A percentile compares a stretch with the other conserved stretches of the same genome.
These are phyloP conservation scores for Kryptolebias ocellatus DNA, from an alignment of 2,797 vertebrate species.

Conservation along the genomic window DNA sequence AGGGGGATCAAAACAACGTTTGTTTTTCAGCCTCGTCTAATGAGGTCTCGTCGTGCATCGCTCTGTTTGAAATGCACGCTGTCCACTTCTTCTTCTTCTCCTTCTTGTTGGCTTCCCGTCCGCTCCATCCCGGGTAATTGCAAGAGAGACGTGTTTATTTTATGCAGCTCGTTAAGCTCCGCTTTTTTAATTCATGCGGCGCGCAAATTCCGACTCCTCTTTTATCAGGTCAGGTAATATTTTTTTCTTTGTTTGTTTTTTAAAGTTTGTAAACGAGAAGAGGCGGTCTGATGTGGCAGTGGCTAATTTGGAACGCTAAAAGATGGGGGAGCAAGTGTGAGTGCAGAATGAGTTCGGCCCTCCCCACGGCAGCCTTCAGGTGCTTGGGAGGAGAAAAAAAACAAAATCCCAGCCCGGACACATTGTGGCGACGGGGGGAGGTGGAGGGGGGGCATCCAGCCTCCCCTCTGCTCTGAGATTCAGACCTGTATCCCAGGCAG, in stretches of 20 bases:
- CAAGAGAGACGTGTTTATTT: conserved; percentile 9
- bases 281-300: conserved; percentile 53
- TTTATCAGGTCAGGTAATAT: neutral
- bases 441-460: conserved; percentile 20
- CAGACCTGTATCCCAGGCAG: conserved; percentile 35
- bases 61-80: conserved; percentile 53
- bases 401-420: too few species aligned
- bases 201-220: neutral
- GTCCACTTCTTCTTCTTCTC: conserved; percentile 6
- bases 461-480: conserved; percentile 46
- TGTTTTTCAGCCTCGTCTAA: conserved; percentile 59
- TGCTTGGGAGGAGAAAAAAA: conserved; percentile 36
- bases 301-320: conserved; percentile 60
- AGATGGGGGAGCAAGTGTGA: conserved; percentile 40
- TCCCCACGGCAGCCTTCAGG: conserved; percentile 51
- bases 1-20: conserved; percentile 55
- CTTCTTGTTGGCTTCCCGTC: too few species aligned
- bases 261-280: conserved; percentile 18
- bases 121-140: too few species aligned
- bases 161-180: conserved; percentile 43
- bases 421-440: neutral
- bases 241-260: conserved; percentile 4
- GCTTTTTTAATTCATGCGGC: conserved; percentile 13
- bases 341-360: conserved; percentile 34
- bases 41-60: conserved; percentile 58